Conservation (phyloP, 2,797 vertebrate genomes). For the Sebastes iracundus region DNA sequence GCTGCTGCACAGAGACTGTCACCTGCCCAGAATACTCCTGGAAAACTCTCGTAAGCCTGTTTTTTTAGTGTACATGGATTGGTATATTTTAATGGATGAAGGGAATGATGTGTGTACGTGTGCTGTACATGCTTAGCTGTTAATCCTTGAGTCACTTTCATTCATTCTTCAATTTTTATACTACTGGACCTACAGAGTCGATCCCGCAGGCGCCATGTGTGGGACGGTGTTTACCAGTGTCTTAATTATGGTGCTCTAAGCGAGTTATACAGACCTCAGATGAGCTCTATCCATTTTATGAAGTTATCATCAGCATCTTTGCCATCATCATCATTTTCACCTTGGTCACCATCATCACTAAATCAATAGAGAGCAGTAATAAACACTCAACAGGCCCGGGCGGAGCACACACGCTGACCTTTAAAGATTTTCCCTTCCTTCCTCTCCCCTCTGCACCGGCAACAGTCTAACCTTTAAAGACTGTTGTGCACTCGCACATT, state of each 20-base stretch:
- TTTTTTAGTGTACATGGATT: neutral
- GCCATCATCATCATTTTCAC: conserved; percentile 78
- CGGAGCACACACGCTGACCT: conserved; percentile 79
- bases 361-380: conserved; percentile 82
- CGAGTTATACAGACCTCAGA: conserved; percentile 55
- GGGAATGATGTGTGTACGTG: neutral
- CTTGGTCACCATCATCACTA: conserved; percentile 80
- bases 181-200: neutral
- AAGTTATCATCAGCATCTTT: conserved; percentile 80
- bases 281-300: conserved; percentile 72
- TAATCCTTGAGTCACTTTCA: neutral
- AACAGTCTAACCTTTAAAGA: conserved; percentile 89
- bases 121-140: neutral
- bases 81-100: neutral
- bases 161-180: neutral
- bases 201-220: conserved; percentile 8
- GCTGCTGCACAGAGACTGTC: conserved; percentile 87
- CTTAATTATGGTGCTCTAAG: conserved; percentile 55
- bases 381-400: conserved; percentile 78
- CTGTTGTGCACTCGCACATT: conserved; percentile 86
- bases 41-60: conserved; percentile 88
- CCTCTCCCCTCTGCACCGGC: conserved; percentile 72
- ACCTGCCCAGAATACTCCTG: conserved; percentile 89
- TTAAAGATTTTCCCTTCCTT: conserved; percentile 82
- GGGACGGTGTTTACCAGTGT: conserved; percentile 57